phyloP scores from a whole-genome alignment of 2,113 vertebrate genomes.

The Spermophilus dauricus region DNA sequence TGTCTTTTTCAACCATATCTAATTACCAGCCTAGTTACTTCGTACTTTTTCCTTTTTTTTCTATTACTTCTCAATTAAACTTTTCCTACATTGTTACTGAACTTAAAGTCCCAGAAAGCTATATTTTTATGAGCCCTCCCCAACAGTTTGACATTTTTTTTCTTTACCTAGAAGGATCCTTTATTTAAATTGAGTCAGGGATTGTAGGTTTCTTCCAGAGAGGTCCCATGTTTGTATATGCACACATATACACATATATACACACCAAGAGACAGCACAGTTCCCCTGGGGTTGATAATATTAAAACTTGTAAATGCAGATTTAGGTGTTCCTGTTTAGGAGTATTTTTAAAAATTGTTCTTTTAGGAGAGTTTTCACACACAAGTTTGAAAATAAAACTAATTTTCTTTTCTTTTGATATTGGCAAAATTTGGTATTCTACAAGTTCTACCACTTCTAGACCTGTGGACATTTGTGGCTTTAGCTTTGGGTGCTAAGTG shows the following conservation, averaged over 20 bases:
- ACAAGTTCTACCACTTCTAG: not conserved
- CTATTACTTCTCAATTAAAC: not conserved
- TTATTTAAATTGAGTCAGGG: not conserved
- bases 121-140: not conserved
- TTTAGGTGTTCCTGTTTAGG: not conserved
- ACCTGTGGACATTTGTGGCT: not conserved
- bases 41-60: not conserved
- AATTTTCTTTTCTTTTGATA: not conserved
- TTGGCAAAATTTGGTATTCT: slow-evolving; percentile 1
- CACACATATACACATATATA: too few species aligned
- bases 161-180: not conserved
- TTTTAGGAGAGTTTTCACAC: not conserved
- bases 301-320: not conserved
- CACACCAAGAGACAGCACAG: not conserved
- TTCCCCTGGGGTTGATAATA: not conserved
- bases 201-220: not conserved
- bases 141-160: not conserved
- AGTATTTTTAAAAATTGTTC: not conserved
- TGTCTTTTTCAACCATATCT: not conserved
- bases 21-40: not conserved
- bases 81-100: not conserved
- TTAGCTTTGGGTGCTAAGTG: not conserved
- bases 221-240: not conserved
- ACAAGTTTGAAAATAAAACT: not conserved
- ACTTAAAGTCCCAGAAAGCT: not conserved